Conservation (phyloP, 2,888 invertebrate species). For the Drosophila multiciliata region DNA sequence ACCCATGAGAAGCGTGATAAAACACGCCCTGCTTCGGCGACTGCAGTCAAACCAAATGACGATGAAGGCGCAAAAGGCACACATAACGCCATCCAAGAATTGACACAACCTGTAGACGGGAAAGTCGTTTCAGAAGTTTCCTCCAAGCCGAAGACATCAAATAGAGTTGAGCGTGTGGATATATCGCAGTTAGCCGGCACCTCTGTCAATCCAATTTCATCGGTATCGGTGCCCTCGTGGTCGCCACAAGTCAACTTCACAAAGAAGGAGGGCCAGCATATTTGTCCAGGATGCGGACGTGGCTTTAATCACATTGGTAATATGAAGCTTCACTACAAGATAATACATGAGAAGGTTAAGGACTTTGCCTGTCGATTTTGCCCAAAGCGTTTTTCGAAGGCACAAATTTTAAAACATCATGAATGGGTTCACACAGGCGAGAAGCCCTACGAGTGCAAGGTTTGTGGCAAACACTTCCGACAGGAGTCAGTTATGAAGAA, state of each 20-base stretch:
- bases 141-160: conserved; percentile 67
- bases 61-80: not conserved
- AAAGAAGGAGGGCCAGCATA: conserved; percentile 82
- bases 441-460: conserved; percentile 80
- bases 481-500: conserved; percentile 80
- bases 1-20: conserved; percentile 79
- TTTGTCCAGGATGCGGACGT: conserved; percentile 82
- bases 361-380: conserved; percentile 82
- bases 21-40: conserved; percentile 33
- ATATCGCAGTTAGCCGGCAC: conserved; percentile 81
- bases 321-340: conserved; percentile 81
- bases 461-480: conserved; percentile 80
- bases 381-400: conserved; percentile 82
- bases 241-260: conserved; percentile 82
- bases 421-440: conserved; percentile 84
- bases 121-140: conserved; percentile 3
- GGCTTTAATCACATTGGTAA: conserved; percentile 82
- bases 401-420: conserved; percentile 82
- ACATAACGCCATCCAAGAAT: not conserved
- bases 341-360: conserved; percentile 83
- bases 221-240: conserved; percentile 81
- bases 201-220: conserved; percentile 80
- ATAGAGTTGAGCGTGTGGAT: conserved; percentile 79
- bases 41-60: conserved; percentile 21
- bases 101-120: not conserved